Conservation (phyloP, 2,888 invertebrate genomes). For the Blastobasis lacticolella region DNA sequence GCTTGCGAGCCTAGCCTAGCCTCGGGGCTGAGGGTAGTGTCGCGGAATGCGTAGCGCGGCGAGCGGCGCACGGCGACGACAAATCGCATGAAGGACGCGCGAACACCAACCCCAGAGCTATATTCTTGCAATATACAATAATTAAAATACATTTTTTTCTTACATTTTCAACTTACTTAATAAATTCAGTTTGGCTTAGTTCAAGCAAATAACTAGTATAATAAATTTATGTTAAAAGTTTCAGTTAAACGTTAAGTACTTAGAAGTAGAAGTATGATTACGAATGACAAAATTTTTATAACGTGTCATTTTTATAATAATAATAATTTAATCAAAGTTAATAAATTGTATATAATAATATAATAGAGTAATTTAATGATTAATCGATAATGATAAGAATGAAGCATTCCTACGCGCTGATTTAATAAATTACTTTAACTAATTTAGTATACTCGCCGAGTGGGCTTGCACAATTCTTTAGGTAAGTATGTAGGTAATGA, state of each 20-base stretch:
- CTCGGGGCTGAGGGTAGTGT: neutral
- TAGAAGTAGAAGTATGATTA: conserved; percentile 74
- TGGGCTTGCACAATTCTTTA: conserved; percentile 59
- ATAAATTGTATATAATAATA: conserved; percentile 76
- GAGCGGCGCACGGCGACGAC: conserved; percentile 12
- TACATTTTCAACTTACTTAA: conserved; percentile 73
- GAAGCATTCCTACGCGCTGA: conserved; percentile 75
- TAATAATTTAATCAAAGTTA: conserved; percentile 75
- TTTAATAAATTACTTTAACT: conserved; percentile 78
- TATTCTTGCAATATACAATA: conserved; percentile 63
- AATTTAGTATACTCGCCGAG: conserved; percentile 77
- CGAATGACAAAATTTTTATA: conserved; percentile 75
- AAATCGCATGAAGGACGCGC: conserved; percentile 7
- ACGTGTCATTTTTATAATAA: conserved; percentile 72
- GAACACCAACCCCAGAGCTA: conserved; percentile 29
- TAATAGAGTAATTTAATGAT: conserved; percentile 75
- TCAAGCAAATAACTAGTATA: conserved; percentile 75
- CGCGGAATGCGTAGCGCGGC: conserved; percentile 9
- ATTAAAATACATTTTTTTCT: conserved; percentile 73
- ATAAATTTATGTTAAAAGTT: conserved; percentile 73
- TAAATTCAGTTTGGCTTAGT: conserved; percentile 75
- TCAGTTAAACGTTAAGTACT: conserved; percentile 72
- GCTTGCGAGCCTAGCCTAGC: neutral
- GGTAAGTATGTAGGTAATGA: conserved; percentile 62
- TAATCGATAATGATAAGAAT: conserved; percentile 75